These are phyloP conservation scores for Sialis fuliginosa DNA, from an alignment of 2,888 invertebrate genomes.

Conservation along the genomic window DNA sequence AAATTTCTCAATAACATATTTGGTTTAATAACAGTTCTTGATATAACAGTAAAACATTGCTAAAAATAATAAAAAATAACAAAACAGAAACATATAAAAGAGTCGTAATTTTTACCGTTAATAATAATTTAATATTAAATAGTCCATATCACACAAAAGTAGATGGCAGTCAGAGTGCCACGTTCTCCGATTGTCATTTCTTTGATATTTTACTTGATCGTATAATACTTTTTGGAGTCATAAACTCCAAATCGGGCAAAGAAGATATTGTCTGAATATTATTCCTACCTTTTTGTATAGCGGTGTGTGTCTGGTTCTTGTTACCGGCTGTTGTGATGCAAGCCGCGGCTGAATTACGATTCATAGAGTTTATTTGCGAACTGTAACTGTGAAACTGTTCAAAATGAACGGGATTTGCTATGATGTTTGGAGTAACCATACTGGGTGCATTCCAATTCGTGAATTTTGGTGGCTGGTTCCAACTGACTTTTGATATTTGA, in stretches of 20 bases:
- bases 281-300: conserved; percentile 10
- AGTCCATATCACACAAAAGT: background rate
- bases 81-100: too few species aligned
- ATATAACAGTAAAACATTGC: too few species aligned
- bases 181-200: conserved; percentile 1
- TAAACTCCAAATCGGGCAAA: conserved; percentile 35
- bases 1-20: too few species aligned
- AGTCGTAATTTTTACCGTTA: too few species aligned
- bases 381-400: conserved; percentile 6
- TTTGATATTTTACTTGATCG: background rate
- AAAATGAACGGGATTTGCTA: conserved; percentile 18
- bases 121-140: too few species aligned
- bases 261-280: conserved; percentile 26
- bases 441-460: conserved; percentile 6
- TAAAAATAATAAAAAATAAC: too few species aligned
- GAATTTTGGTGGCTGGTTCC: conserved; percentile 2
- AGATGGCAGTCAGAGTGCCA: background rate
- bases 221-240: conserved; percentile 26
- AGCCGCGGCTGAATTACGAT: background rate
- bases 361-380: conserved; percentile 2
- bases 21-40: too few species aligned
- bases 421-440: conserved; percentile 17
- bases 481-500: background rate
- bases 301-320: background rate
- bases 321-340: background rate